Percentiles rank a stretch among this genome's conserved stretches.
Conservation (phyloP, 2,888 invertebrate species). For the Meteorus colon region DNA sequence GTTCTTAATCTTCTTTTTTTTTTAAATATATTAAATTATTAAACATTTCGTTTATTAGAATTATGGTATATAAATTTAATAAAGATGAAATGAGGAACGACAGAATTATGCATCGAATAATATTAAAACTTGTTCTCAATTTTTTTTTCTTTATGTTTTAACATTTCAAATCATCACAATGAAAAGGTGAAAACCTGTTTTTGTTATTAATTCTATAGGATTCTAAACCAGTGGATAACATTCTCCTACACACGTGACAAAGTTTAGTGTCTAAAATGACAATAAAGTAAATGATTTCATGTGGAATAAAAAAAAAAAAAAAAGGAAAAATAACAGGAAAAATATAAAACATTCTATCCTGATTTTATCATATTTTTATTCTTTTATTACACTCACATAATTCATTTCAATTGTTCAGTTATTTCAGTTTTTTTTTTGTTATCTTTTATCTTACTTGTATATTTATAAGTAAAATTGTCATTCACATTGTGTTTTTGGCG, state of each 20-base stretch:
- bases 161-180: constrained; percentile 7
- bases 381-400: constrained; percentile 4
- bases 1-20: too few species aligned
- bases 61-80: too few species aligned
- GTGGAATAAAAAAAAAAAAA: not conserved
- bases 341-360: not conserved
- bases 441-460: not conserved
- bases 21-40: too few species aligned
- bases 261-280: not conserved
- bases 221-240: constrained; percentile 3
- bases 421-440: not conserved
- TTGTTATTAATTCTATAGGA: constrained; percentile 16
- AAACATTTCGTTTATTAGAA: too few species aligned
- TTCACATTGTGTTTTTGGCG: not conserved
- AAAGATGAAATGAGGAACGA: not conserved
- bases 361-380: not conserved
- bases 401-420: not conserved
- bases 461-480: not conserved
- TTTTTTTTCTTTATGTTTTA: not conserved
- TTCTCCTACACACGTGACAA: constrained; percentile 9
- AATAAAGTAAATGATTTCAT: too few species aligned
- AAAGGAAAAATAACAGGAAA: constrained; percentile 2
- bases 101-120: not conserved
- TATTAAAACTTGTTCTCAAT: not conserved
- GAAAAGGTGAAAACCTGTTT: constrained; percentile 30